Conservation (phyloP, 2,113 vertebrate species). For the Pholis gunnellus region DNA sequence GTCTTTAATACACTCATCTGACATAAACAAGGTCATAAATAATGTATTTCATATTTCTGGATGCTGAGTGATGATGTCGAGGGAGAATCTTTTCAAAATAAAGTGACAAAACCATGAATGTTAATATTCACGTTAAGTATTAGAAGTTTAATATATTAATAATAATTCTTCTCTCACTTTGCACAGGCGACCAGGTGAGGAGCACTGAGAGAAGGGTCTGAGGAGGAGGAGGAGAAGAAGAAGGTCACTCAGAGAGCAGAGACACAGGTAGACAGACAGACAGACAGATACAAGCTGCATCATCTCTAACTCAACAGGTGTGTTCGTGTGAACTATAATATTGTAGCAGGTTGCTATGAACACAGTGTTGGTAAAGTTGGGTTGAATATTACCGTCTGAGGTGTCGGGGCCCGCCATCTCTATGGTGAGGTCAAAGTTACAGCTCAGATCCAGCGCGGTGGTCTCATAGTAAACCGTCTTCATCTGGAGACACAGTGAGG, state of each 20-base stretch:
- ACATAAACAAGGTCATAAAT: too few species aligned
- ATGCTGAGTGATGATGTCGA: too few species aligned
- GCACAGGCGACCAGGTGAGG: slow-evolving; percentile 88
- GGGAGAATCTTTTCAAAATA: background rate
- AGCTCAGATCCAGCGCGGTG: slow-evolving; percentile 77
- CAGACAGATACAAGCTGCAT: too few species aligned
- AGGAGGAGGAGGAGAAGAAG: slow-evolving; percentile 24
- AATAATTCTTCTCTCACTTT: slow-evolving; percentile 84
- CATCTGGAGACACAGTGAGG: slow-evolving; percentile 80
- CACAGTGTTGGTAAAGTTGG: background rate
- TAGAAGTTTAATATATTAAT: background rate
- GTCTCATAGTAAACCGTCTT: slow-evolving; percentile 89
- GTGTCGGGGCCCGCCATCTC: slow-evolving; percentile 33
- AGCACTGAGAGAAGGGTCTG: slow-evolving; percentile 55
- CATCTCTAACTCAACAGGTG: too few species aligned
- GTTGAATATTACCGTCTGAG: slow-evolving; percentile 17
- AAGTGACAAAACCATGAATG: background rate
- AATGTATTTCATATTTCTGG: too few species aligned
- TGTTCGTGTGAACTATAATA: too few species aligned
- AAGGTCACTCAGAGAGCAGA: background rate
- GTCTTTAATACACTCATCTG: too few species aligned
- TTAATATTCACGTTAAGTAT: background rate
- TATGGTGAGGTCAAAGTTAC: slow-evolving; percentile 86
- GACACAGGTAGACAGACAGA: background rate
- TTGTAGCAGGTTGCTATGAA: too few species aligned